Percentiles rank a stretch among this genome's conserved stretches.
Conservation (phyloP, 2,888 invertebrate genomes). For the Caenorhabditis macrosperma region DNA sequence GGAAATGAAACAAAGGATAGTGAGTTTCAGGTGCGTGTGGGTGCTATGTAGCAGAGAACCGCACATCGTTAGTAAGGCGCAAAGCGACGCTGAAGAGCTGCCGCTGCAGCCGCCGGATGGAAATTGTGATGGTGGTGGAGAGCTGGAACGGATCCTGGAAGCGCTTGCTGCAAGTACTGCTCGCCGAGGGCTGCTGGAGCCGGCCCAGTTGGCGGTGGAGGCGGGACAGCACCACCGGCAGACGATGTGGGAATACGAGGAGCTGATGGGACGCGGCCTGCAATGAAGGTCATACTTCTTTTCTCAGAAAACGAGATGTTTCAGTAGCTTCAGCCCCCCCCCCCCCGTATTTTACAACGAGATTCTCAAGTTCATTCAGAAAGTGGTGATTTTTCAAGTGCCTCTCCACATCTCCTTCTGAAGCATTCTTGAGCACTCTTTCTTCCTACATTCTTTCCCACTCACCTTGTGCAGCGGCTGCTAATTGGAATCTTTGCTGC, state of each 20-base stretch:
- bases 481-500: constrained; percentile 25
- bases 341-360: background rate
- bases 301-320: background rate
- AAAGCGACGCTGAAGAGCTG: constrained; percentile 45
- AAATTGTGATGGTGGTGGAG: constrained; percentile 14
- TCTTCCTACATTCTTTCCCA: too few relatives aligned
- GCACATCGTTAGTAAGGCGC: constrained; percentile 32
- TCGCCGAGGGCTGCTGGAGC: constrained; percentile 12
- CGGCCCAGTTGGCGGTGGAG: constrained; percentile 2
- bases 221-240: background rate
- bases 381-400: background rate
- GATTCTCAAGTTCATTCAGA: too few relatives aligned
- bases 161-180: constrained; percentile 38
- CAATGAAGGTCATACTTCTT: too few relatives aligned
- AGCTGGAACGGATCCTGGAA: constrained; percentile 1
- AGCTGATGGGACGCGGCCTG: constrained; percentile 7
- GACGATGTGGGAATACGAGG: constrained; percentile 23
- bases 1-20: background rate
- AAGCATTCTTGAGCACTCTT: background rate
- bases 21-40: too few relatives aligned
- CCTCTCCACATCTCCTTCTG: background rate
- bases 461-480: constrained; percentile 38
- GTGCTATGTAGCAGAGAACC: too few relatives aligned
- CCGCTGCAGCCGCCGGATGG: constrained; percentile 23
- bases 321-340: background rate